Evolutionary conservation across 2,888 invertebrate species (phyloP), one percentile per base, ranked within the genome.

Genomic region (Laspeyria flexula): DNA sequence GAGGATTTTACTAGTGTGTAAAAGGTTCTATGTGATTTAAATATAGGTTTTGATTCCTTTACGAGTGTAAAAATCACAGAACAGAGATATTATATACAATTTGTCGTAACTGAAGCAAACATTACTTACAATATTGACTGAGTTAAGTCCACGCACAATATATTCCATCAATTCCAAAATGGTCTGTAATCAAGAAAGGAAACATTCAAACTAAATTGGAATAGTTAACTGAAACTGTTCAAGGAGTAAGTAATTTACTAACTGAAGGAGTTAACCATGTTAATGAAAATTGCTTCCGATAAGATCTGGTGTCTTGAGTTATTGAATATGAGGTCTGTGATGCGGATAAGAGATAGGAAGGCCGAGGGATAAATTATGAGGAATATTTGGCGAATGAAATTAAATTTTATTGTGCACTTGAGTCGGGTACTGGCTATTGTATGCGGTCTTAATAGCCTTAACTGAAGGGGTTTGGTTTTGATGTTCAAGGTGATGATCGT

Each of bases 151-250:
- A 48, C 46, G 56, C 59, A 71, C 67, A 68, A 73, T 77, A 69
- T 64, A 59, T 59, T 57, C 47, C 67, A 75, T 76, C 69, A 69
- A 72, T 75, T 69, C 52, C 51, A 60, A 65, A 64, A 58, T 60
- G 43, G 58, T 68, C 64, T 63, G 65, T 77, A 72, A 81, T 79
- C 77, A 75, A 73, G 72, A 75, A 75, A 70, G 78, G 79, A 74
- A 79, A 74, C 74, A 75, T 78, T 75, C 69, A 70, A 65, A 70
- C 74, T 66, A 75, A 83, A 83, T 83, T 83, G 78, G 70, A 82
- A 82, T 81, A 81, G 81, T 83, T 83, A 46, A 58, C 58, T 61
- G 48, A 62, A 71, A 71, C 70, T 66, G 65, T 70, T 69, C 49
- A 34, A 64, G 65, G 65, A 53, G 61, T 67, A 65, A 54, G 71